Evolutionary conservation across 2,888 invertebrate species (phyloP).

Genomic region (Eucera pruinosa): DNA sequence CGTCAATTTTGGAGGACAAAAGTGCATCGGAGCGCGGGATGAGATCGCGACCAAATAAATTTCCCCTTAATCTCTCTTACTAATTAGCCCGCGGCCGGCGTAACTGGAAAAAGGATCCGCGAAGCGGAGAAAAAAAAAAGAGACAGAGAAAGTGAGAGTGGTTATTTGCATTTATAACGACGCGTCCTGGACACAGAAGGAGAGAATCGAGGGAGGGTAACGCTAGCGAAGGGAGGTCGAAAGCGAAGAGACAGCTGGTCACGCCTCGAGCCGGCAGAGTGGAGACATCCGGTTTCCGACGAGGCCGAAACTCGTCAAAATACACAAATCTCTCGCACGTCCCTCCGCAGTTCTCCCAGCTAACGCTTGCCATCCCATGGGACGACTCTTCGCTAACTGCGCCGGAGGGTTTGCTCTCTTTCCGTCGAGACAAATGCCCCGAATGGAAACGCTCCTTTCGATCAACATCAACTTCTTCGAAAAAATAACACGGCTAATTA

Average conservation of each 20-base stretch:
- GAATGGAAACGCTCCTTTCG: constrained; percentile 61
- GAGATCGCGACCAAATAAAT: constrained; percentile 39
- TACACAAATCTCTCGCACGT: constrained; percentile 80
- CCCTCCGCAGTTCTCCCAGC: constrained; percentile 38
- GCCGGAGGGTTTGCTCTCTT: constrained; percentile 49
- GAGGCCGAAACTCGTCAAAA: constrained; percentile 81
- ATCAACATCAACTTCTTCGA: constrained; percentile 66
- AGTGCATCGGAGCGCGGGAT: constrained; percentile 24
- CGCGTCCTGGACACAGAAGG: constrained; percentile 38
- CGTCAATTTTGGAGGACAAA: constrained; percentile 11
- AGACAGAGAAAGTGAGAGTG: constrained; percentile 22
- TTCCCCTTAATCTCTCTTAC: constrained; percentile 45
- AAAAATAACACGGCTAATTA: constrained; percentile 69
- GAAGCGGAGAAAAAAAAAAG: constrained; percentile 38
- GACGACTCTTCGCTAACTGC: constrained; percentile 47
- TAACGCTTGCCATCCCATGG: constrained; percentile 36
- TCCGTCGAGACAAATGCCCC: constrained; percentile 52
- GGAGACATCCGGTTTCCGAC: constrained; percentile 80
- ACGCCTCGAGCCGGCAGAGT: constrained; percentile 75
- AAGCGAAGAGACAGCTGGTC: constrained; percentile 77
- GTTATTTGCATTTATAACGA: constrained; percentile 73
- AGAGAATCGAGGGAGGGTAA: constrained; percentile 10
- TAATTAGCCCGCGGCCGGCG: constrained; percentile 50
- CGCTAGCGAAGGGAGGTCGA: constrained; percentile 29
- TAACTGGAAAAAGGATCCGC: constrained; percentile 8